Conservation (phyloP, 2,113 vertebrate genomes). For the Odontophorus gujanensis region DNA sequence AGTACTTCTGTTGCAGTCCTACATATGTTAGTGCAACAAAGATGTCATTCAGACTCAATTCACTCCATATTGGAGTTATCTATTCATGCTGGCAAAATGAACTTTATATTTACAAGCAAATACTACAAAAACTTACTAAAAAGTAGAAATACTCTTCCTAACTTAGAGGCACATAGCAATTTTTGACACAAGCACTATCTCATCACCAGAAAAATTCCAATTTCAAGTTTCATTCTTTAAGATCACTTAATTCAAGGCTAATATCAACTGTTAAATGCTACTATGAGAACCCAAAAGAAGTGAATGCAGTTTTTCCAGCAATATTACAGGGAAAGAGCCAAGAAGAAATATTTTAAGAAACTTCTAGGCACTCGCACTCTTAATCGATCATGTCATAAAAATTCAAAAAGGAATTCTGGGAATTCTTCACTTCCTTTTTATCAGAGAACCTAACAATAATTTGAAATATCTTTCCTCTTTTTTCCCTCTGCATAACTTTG, state of each 20-base stretch:
- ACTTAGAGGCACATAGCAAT: neutral
- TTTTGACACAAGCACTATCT: neutral
- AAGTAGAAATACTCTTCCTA: neutral
- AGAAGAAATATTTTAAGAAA: neutral
- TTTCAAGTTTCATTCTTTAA: neutral
- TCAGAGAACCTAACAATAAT: neutral
- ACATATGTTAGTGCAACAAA: neutral
- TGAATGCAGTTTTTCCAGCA: neutral
- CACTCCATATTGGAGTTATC: neutral
- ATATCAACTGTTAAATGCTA: neutral
- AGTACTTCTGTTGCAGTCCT: neutral
- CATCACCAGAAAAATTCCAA: neutral
- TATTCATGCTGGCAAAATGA: neutral
- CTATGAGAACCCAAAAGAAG: neutral
- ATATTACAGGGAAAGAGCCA: neutral
- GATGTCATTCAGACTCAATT: neutral
- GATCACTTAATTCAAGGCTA: neutral
- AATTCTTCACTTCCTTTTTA: neutral
- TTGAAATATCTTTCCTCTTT: neutral
- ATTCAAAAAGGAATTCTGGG: neutral
- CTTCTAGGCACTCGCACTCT: neutral
- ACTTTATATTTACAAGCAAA: neutral
- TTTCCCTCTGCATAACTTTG: neutral
- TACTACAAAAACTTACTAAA: rapidly evolving
- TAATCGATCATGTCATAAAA: neutral